phyloP scores from a whole-genome alignment of 2,888 invertebrate species.

The Erebia aethiops region DNA sequence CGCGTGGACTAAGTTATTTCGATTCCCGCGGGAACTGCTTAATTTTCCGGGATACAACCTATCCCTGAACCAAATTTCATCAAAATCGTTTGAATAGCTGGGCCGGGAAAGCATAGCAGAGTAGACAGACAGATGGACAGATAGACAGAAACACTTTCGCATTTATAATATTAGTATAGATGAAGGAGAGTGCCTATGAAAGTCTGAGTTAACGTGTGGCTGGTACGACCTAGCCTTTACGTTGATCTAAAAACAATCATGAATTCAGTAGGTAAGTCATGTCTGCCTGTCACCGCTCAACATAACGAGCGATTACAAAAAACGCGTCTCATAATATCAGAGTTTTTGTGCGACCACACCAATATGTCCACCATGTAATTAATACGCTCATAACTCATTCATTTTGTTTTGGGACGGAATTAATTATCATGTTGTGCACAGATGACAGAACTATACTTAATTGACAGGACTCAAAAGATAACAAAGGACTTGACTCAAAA shows the following conservation, averaged over 20 bases:
- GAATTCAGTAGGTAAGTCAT: conserved; percentile 1
- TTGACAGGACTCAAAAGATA: conserved; percentile 7
- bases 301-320: conserved; percentile 3
- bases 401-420: conserved; percentile 5
- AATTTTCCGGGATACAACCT: no score
- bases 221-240: conserved; percentile 5
- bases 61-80: no score
- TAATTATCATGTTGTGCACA: neutral
- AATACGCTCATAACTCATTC: conserved; percentile 5
- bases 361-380: conserved; percentile 1
- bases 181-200: no score
- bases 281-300: conserved; percentile 15
- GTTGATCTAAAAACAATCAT: neutral
- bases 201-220: neutral
- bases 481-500: neutral
- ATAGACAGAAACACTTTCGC: no score
- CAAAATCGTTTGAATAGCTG: no score
- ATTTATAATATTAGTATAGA: no score
- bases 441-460: conserved; percentile 4
- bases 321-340: neutral
- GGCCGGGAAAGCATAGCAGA: no score
- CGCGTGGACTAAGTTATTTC: no score
- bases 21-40: no score
- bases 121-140: no score
- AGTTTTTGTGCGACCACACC: conserved; percentile 8